Conservation (phyloP, 2,113 vertebrate species). For the Ranitomeya variabilis region DNA sequence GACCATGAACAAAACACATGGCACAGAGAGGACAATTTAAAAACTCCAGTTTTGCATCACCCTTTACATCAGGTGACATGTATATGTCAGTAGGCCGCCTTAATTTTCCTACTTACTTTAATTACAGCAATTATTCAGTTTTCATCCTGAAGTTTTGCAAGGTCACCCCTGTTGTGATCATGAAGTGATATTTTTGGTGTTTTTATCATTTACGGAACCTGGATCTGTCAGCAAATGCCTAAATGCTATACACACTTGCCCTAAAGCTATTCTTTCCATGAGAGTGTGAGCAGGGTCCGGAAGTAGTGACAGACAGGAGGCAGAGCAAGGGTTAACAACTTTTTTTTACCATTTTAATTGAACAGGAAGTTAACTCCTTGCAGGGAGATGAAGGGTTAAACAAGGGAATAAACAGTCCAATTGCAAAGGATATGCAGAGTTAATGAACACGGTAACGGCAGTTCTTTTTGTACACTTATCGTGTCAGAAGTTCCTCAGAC, state of each 20-base stretch:
- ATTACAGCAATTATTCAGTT: neutral
- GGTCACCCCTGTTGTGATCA: neutral
- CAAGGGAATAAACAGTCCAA: too few species aligned
- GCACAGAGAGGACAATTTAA: conserved; percentile 42
- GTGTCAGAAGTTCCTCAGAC: too few species aligned
- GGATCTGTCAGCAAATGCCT: neutral
- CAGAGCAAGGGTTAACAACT: too few species aligned
- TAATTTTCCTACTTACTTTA: neutral
- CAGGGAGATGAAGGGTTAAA: too few species aligned
- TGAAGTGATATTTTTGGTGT: neutral
- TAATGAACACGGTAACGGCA: too few species aligned
- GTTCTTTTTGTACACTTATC: too few species aligned
- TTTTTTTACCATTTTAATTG: too few species aligned
- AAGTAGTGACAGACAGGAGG: too few species aligned
- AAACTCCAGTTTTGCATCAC: conserved; percentile 60
- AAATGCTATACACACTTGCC: neutral
- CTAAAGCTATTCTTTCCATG: neutral
- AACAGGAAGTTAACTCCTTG: too few species aligned
- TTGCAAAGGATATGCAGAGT: too few species aligned
- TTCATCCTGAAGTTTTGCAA: neutral
- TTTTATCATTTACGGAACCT: neutral
- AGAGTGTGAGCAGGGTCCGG: too few species aligned
- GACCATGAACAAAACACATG: conserved; percentile 58
- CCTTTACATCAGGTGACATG: conserved; percentile 69
- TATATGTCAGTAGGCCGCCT: conserved; percentile 3